Evolutionary conservation across 2,888 invertebrate species (phyloP), one percentile per base, ranked within the genome.

Genomic region (Stenoptilia bipunctidactyla): DNA sequence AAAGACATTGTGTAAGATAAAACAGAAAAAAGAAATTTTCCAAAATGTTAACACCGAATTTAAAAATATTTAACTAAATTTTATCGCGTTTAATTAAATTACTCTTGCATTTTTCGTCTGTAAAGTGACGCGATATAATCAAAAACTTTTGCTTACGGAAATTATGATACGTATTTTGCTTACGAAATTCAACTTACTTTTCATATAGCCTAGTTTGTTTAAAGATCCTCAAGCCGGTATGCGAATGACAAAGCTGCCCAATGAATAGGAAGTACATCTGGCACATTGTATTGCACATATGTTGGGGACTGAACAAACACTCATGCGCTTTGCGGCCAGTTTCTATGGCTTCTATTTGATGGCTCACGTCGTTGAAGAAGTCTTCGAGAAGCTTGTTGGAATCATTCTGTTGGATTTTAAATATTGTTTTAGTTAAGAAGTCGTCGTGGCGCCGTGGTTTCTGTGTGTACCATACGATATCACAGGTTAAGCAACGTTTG

Each of bases 251-350:
- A 56, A 97, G 86, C 51, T 94, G 91, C 0, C 97, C 97, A 46
- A 97, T 89, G 64, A 96, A 93, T 35, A 98, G 86, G 73, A 98
- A 98, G 84, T 97, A 98, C 84, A 93, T 92, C 69, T 96, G 96
- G 65, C 95, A 94, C 82, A 95, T 92, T 0, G 96, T 95, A 56
- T 91, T 93, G 52, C 90, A 87, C 88, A 96, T 90, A 64, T 93
- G 92, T 51, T 92, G 91, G 1, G 96, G 96, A 66, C 94, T 94
- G 58, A 96, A 93, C 13, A 95, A 76, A 50, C 94, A 94, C 61
- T 94, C 94, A 61, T 94, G 93, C 0, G 93, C 93, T 49, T 90
- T 90, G 50, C 89, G 87, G 1, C 91, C 88, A 1, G 88, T 88
- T 35, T 88, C 88, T 37, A 95, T 90, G 9, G 90, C 89, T 46